phyloP scores from a whole-genome alignment of 1,140 invertebrate genomes.

The Daktulosphaira vitifoliae region DNA sequence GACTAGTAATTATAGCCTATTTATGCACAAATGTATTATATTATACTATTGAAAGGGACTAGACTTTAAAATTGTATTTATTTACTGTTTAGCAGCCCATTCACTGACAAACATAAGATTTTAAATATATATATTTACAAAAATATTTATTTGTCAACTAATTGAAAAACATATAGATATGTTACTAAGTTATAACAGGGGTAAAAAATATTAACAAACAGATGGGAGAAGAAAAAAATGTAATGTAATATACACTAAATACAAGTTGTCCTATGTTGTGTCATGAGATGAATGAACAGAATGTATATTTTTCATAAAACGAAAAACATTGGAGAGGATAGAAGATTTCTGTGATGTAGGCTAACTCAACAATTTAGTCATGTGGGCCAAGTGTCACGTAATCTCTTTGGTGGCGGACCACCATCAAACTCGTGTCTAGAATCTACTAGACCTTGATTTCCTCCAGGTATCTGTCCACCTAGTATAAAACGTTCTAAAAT shows the following conservation, averaged over 20 bases:
- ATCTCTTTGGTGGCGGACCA: conserved; percentile 69
- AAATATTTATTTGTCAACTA: neutral
- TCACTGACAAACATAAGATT: neutral
- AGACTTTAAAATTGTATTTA: conserved; percentile 13
- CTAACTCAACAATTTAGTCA: conserved; percentile 46
- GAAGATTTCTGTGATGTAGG: conserved; percentile 7
- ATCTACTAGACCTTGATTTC: conserved; percentile 24
- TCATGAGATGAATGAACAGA: conserved; percentile 11
- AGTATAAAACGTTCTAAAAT: conserved; percentile 29
- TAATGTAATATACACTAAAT: too few relatives aligned
- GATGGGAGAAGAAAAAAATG: neutral
- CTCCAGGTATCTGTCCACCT: conserved; percentile 14
- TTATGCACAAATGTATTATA: neutral
- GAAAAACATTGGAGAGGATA: neutral
- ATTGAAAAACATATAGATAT: conserved; percentile 23
- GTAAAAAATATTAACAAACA: conserved; percentile 1
- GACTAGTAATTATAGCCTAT: conserved; percentile 29
- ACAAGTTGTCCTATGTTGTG: neutral
- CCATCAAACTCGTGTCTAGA: conserved; percentile 60
- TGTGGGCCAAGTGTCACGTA: conserved; percentile 76
- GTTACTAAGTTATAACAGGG: neutral
- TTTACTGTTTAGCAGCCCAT: neutral
- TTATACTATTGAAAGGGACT: conserved; percentile 8
- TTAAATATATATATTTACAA: conserved; percentile 8
- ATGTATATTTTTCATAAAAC: neutral